Conservation (phyloP, 2,113 vertebrate genomes). For the Galemys pyrenaicus region DNA sequence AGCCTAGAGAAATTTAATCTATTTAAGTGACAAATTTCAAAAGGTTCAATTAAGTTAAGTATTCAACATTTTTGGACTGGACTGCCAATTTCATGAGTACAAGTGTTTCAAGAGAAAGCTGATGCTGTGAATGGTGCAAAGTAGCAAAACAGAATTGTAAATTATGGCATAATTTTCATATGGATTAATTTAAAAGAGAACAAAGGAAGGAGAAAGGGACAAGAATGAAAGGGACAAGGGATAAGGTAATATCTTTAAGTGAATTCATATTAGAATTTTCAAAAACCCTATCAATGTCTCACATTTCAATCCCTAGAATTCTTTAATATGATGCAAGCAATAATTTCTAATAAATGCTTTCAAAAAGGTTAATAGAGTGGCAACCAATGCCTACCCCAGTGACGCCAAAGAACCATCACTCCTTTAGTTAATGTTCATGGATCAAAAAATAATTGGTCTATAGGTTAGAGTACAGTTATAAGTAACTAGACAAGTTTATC, state of each 20-base stretch:
- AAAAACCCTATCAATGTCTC: neutral
- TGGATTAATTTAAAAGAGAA: neutral
- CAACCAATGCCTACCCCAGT: neutral
- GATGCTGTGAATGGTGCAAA: neutral
- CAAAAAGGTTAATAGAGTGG: neutral
- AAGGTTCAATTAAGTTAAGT: neutral
- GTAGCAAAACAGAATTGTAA: neutral
- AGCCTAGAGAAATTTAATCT: constrained; percentile 15
- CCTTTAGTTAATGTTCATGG: neutral
- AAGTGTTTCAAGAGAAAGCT: neutral
- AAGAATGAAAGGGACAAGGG: neutral
- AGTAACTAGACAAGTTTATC: neutral
- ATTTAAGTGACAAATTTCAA: constrained; percentile 49
- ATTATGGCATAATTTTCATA: neutral
- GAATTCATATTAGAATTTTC: neutral
- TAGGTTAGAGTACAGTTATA: neutral
- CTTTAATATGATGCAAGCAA: neutral
- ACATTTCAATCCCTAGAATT: neutral
- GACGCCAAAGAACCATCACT: neutral
- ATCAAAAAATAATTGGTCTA: neutral
- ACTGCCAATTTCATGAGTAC: neutral
- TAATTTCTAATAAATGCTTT: neutral
- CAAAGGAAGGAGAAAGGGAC: neutral
- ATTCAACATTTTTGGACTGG: neutral
- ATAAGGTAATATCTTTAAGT: neutral